phyloP scores from a whole-genome alignment of 2,888 invertebrate species.

The Tridacna crocea region DNA sequence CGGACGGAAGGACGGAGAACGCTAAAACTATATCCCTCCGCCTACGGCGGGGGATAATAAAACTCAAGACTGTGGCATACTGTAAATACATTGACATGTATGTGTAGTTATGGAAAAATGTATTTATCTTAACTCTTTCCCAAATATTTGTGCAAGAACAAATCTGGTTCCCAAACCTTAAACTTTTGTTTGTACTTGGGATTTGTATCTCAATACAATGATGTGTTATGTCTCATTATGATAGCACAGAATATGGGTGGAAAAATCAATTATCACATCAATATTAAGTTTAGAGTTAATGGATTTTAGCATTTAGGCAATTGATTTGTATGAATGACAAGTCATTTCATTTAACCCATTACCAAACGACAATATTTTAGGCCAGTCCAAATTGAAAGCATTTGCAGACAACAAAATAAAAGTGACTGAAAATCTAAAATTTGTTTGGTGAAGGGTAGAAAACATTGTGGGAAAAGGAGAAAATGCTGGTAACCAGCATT shows the following conservation, averaged over 20 bases:
- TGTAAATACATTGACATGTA: too few relatives aligned
- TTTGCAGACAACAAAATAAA: too few relatives aligned
- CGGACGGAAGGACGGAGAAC: too few relatives aligned
- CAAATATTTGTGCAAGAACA: neutral
- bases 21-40: too few relatives aligned
- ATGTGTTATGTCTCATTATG: neutral
- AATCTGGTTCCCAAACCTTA: neutral
- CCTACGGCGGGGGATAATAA: too few relatives aligned
- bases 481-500: too few relatives aligned
- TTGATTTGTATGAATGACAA: slow-evolving; percentile 14
- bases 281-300: slow-evolving; percentile 1
- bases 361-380: too few relatives aligned
- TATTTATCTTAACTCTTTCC: neutral
- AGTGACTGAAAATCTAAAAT: too few relatives aligned
- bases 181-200: neutral
- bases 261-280: neutral
- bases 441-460: too few relatives aligned
- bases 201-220: neutral
- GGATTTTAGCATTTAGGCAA: neutral
- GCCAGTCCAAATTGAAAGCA: slow-evolving; percentile 12
- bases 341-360: slow-evolving; percentile 25
- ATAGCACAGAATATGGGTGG: neutral
- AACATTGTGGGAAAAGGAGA: neutral
- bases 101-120: neutral
- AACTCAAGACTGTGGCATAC: too few relatives aligned